Evolutionary conservation across 1,140 invertebrate genomes (phyloP), one percentile per base, ranked within the genome.

Genomic region (Samia ricini): DNA sequence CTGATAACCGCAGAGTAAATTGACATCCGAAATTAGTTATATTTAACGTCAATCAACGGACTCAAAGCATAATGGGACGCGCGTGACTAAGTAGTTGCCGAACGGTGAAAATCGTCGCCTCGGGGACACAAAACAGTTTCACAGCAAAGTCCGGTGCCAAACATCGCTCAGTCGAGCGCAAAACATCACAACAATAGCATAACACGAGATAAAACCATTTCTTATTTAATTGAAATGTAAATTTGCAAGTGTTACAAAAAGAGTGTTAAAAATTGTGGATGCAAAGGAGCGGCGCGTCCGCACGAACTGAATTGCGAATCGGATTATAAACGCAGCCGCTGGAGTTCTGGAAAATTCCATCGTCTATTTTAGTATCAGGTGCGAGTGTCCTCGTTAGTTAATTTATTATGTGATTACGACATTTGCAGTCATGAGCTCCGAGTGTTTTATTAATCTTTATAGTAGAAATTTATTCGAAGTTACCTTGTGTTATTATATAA

Each of bases 131-230:
- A 42, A 42, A 42, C 10, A 10, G 63, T 54, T 42, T 56, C 33
- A 12, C 21, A 60, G 57, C 56, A 64, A 64, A 64, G 21, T 64
- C 7, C 8, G 12, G 8, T 42, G 33, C 33, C 33, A 42, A 83
- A 75, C n/a, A n/a, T n/a, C 72, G 77, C 64, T 83, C 83, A 85
- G 80, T 85, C 70, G 50, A 60, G 69, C 29, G 58, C 71, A 63
- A 76, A 80, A 77, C 82, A 75, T 71, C 72, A 69, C 33, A 60
- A 73, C 65, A 79, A 82, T 71, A 80, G 75, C 77, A 75, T 71
- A n/a, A 63, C 54, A 54, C 63, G 33, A 15, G 12, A 15, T 42
- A n/a, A n/a, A n/a, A n/a, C n/a, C n/a, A n/a, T n/a, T n/a, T n/a
- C n/a, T n/a, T n/a, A n/a, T n/a, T n/a, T n/a, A n/a, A n/a, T n/a